phyloP scores from a whole-genome alignment of 1,140 invertebrate genomes.

The Cotesia typhae region DNA sequence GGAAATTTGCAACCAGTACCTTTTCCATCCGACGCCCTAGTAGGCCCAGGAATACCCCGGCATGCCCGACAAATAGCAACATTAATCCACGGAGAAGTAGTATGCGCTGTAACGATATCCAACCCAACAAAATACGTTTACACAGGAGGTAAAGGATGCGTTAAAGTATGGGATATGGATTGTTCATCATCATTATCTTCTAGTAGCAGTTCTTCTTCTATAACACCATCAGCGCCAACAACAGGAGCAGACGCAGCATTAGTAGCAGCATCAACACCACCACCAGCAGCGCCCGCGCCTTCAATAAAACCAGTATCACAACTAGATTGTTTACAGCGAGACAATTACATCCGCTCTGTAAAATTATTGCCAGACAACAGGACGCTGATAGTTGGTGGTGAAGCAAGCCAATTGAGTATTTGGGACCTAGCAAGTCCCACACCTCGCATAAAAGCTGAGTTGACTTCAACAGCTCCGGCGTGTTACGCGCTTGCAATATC shows the following conservation, averaged over 20 bases:
- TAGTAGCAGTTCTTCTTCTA: slow-evolving; percentile 41
- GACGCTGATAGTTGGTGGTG: slow-evolving; percentile 95
- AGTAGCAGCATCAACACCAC: background rate
- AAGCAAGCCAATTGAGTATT: slow-evolving; percentile 94
- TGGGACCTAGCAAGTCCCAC: slow-evolving; percentile 94
- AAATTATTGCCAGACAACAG: slow-evolving; percentile 96
- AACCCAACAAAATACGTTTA: slow-evolving; percentile 94
- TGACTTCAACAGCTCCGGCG: slow-evolving; percentile 95
- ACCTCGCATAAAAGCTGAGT: slow-evolving; percentile 89
- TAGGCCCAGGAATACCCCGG: slow-evolving; percentile 91
- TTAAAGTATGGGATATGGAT: slow-evolving; percentile 95
- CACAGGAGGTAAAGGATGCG: slow-evolving; percentile 98
- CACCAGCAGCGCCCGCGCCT: slow-evolving; percentile 7
- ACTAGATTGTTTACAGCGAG: slow-evolving; percentile 93
- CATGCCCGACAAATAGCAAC: slow-evolving; percentile 91
- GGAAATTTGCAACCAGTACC: slow-evolving; percentile 91
- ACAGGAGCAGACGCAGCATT: background rate
- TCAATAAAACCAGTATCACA: slow-evolving; percentile 87
- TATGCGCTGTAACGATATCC: slow-evolving; percentile 90
- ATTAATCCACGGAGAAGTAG: slow-evolving; percentile 90
- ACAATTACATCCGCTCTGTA: slow-evolving; percentile 96
- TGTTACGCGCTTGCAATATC: slow-evolving; percentile 98
- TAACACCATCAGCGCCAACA: background rate
- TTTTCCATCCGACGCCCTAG: slow-evolving; percentile 94
- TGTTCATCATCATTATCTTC: slow-evolving; percentile 69